phyloP scores from a whole-genome alignment of 2,797 vertebrate species.

The Avahi laniger region DNA sequence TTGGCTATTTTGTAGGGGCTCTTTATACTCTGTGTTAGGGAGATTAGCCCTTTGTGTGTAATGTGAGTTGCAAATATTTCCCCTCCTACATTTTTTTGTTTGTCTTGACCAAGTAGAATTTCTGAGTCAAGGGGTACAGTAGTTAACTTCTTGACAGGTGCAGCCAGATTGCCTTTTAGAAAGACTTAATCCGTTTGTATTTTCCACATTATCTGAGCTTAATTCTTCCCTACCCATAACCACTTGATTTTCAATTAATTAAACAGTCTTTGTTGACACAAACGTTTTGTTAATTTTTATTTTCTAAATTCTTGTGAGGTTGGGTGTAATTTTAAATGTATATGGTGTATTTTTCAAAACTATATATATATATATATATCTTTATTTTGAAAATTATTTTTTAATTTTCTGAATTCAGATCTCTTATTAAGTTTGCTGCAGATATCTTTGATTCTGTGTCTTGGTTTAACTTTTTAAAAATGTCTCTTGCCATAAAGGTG shows the following conservation, averaged over 20 bases:
- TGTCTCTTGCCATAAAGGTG: background rate
- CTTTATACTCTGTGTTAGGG: background rate
- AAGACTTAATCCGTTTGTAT: background rate
- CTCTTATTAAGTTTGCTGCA: background rate
- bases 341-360: background rate
- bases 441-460: background rate
- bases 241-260: background rate
- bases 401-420: constrained; percentile 22
- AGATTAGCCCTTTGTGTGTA: background rate
- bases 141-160: background rate
- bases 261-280: background rate
- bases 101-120: background rate
- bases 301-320: background rate
- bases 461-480: background rate
- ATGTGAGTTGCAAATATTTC: background rate
- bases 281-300: constrained; percentile 27
- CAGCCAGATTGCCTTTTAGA: background rate
- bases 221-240: background rate
- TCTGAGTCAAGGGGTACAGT: background rate
- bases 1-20: background rate
- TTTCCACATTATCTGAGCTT: background rate
- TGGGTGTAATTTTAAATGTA: background rate
- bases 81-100: background rate
- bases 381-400: constrained; percentile 14
- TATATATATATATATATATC: background rate